Conservation (phyloP, 2,888 invertebrate genomes). For the Crossocerus cetratus region DNA sequence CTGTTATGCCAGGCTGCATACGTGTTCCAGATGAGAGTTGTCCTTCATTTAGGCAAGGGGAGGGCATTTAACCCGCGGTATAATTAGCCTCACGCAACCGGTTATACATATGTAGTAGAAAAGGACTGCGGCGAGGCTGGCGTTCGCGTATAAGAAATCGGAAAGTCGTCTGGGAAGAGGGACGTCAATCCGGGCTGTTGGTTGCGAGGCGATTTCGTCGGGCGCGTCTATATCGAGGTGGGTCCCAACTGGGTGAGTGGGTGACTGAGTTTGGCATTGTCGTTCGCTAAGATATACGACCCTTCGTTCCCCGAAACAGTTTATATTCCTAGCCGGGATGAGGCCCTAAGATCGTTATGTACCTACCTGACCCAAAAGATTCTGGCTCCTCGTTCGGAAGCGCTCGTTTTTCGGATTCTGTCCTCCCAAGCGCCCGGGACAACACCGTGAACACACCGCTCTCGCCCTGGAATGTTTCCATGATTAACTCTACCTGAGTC, state of each 20-base stretch:
- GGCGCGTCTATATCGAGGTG: slow-evolving; percentile 55
- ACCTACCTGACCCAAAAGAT: slow-evolving; percentile 61
- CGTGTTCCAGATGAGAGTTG: too few species aligned
- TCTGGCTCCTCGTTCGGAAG: slow-evolving; percentile 54
- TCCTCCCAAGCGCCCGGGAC: slow-evolving; percentile 61
- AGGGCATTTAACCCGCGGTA: too few species aligned
- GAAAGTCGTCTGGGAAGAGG: slow-evolving; percentile 7
- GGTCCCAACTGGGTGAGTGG: slow-evolving; percentile 51
- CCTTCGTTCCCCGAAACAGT: slow-evolving; percentile 74
- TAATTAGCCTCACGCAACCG: background rate
- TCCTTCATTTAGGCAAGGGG: too few species aligned
- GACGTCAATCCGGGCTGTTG: slow-evolving; percentile 31
- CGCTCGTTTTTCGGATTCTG: slow-evolving; percentile 65
- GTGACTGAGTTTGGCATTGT: slow-evolving; percentile 74
- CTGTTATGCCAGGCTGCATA: too few species aligned
- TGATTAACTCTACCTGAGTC: slow-evolving; percentile 35
- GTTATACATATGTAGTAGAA: too few species aligned
- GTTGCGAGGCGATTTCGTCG: slow-evolving; percentile 46
- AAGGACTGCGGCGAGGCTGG: too few species aligned
- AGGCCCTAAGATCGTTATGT: slow-evolving; percentile 62
- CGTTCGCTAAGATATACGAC: slow-evolving; percentile 75
- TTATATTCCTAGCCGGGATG: slow-evolving; percentile 70
- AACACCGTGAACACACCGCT: too few species aligned
- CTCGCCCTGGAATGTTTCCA: slow-evolving; percentile 21
- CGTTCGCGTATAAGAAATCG: slow-evolving; percentile 17